Evolutionary conservation across 2,113 vertebrate genomes (phyloP).

Genomic region (Egretta garzetta): DNA sequence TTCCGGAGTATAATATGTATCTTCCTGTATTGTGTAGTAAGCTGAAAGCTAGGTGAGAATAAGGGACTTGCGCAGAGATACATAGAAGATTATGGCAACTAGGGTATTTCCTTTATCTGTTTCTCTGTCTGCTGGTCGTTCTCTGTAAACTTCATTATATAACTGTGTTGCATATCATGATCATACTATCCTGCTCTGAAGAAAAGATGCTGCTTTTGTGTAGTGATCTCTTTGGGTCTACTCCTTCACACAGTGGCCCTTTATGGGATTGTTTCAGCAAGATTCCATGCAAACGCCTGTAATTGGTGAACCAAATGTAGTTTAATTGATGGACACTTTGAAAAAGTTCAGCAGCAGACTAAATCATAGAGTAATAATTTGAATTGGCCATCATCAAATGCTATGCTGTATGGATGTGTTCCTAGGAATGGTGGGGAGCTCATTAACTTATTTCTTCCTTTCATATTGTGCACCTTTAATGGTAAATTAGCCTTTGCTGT

Average conservation of each 20-base stretch:
- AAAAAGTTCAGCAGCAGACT: not conserved
- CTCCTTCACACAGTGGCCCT: not conserved
- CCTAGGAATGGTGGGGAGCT: not conserved
- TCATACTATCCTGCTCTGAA: not conserved
- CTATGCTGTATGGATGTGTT: not conserved
- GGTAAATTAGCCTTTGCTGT: not conserved
- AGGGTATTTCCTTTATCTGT: not conserved
- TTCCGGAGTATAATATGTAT: not conserved
- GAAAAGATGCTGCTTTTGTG: not conserved
- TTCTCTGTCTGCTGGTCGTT: not conserved
- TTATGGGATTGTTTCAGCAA: not conserved
- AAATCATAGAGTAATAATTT: not conserved
- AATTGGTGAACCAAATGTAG: not conserved
- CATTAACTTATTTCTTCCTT: not conserved
- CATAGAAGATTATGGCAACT: not conserved
- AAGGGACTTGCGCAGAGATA: not conserved
- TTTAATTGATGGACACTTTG: not conserved
- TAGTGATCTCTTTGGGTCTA: not conserved
- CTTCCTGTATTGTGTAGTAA: not conserved
- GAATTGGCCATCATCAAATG: not conserved
- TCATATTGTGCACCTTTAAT: not conserved
- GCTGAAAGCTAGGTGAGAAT: not conserved
- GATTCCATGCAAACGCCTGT: not conserved
- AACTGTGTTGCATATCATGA: not conserved
- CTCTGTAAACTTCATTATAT: not conserved